A percentile compares a stretch with the other conserved stretches of the same genome.
phyloP scores from a whole-genome alignment of 2,888 invertebrate species.

The Linyphia triangularis region DNA sequence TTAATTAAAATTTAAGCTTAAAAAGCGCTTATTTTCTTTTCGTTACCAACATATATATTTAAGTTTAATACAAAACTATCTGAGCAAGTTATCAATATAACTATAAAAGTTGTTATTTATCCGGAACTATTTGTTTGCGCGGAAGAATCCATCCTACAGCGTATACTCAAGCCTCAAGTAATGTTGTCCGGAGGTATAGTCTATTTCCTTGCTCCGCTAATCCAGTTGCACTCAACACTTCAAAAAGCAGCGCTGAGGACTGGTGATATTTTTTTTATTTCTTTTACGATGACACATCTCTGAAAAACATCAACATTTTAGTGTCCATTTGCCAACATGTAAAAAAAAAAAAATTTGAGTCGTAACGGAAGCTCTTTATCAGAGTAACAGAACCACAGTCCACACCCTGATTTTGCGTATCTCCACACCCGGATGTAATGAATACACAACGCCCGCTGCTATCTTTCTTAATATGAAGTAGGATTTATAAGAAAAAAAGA shows the following conservation, averaged over 20 bases:
- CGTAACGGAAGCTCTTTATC: slow-evolving; percentile 57
- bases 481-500: background rate
- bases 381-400: background rate
- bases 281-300: background rate
- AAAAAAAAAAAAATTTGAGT: background rate
- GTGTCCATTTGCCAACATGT: background rate
- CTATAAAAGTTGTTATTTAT: no score
- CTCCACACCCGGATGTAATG: background rate
- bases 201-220: no score
- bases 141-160: no score
- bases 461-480: background rate
- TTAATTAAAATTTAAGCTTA: no score
- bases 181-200: no score
- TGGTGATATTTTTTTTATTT: no score
- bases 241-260: background rate
- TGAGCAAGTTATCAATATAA: no score
- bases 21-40: no score
- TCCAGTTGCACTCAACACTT: background rate
- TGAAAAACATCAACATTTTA: background rate
- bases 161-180: no score
- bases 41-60: no score
- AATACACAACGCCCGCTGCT: background rate
- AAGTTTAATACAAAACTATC: no score
- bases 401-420: slow-evolving; percentile 43
- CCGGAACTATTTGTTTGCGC: no score